phyloP scores from a whole-genome alignment of 2,888 invertebrate genomes.

The Merodon equestris region DNA sequence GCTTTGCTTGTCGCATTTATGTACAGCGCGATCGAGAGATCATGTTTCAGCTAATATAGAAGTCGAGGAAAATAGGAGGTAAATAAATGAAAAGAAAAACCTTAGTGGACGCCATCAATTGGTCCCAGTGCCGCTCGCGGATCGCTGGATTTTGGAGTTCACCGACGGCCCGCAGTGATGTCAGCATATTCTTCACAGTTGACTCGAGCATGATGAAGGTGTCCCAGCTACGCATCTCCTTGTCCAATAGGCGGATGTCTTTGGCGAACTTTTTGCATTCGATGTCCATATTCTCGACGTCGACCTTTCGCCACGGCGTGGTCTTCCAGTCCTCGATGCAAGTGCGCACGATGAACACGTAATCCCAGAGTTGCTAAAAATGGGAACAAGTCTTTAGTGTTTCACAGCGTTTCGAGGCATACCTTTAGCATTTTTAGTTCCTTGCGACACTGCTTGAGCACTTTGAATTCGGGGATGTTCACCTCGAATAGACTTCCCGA shows the following conservation, averaged over 20 bases:
- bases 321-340: conserved; percentile 98
- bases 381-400: no score
- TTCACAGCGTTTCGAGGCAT: conserved; percentile 51
- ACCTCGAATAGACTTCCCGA: conserved; percentile 97
- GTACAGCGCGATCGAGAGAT: conserved; percentile 51
- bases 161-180: conserved; percentile 95
- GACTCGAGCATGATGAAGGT: conserved; percentile 92
- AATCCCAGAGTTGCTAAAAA: conserved; percentile 94
- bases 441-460: conserved; percentile 93
- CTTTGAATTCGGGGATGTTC: conserved; percentile 95
- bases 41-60: not conserved
- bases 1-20: conserved; percentile 48
- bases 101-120: conserved; percentile 97
- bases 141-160: conserved; percentile 98
- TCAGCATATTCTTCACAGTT: conserved; percentile 97
- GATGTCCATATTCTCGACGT: conserved; percentile 99
- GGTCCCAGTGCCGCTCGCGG: conserved; percentile 97
- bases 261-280: conserved; percentile 99
- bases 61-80: no score
- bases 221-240: conserved; percentile 97
- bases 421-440: conserved; percentile 93
- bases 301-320: conserved; percentile 97
- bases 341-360: conserved; percentile 92
- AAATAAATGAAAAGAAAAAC: conserved; percentile 78
- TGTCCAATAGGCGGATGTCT: conserved; percentile 93